These are phyloP conservation scores for Sphinx pinastri DNA, from an alignment of 2,888 invertebrate species.

Conservation along the genomic window DNA sequence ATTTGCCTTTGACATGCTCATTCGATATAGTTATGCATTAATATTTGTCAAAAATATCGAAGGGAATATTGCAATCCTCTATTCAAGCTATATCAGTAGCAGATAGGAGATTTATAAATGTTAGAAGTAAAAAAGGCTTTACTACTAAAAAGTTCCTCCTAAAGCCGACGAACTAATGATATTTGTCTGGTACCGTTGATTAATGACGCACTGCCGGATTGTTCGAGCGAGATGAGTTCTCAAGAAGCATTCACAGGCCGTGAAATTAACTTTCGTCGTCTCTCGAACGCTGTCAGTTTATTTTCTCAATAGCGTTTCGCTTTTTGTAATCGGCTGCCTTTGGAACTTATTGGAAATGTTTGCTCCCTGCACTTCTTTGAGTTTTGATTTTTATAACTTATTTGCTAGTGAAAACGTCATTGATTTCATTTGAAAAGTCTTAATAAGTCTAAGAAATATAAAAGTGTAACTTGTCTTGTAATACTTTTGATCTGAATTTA, in stretches of 20 bases:
- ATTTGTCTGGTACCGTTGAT: conserved; percentile 68
- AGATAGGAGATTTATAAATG: too few species aligned
- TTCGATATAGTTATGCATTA: too few species aligned
- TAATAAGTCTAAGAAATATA: too few species aligned
- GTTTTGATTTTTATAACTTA: conserved; percentile 14
- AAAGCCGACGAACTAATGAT: conserved; percentile 52
- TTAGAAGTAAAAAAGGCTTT: neutral
- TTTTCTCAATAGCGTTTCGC: conserved; percentile 63
- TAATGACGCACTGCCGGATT: conserved; percentile 75
- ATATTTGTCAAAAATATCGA: too few species aligned
- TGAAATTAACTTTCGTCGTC: conserved; percentile 81
- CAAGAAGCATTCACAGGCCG: conserved; percentile 78
- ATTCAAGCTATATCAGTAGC: too few species aligned
- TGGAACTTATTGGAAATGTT: conserved; percentile 57
- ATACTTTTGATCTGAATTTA: too few species aligned
- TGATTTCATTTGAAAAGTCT: too few species aligned
- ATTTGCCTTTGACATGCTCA: too few species aligned
- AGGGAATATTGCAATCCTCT: too few species aligned
- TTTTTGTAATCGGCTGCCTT: conserved; percentile 56
- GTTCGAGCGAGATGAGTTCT: conserved; percentile 77
- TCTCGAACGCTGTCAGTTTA: conserved; percentile 70
- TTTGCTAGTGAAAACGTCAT: neutral
- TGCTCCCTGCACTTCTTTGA: conserved; percentile 46
- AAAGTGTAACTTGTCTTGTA: too few species aligned
- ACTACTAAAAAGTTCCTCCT: neutral